Evolutionary conservation across 92 coral and sea anemone genomes (phyloP), one percentile per base, ranked within the genome.

Genomic region (Zoanthus solanderi): DNA sequence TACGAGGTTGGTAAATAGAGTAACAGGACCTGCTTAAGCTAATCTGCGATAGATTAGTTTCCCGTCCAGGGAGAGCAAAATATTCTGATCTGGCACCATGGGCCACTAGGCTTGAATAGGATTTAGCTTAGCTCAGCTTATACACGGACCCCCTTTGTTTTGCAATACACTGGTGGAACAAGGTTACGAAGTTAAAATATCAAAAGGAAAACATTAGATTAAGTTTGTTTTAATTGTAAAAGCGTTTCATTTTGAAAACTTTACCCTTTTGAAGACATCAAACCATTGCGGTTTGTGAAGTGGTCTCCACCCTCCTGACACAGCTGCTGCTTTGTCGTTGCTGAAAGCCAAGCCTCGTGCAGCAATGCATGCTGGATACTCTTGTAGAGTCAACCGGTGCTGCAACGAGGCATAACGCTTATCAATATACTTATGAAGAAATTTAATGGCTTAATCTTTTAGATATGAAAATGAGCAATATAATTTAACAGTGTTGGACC

Each of bases 261-360:
- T 63, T 85, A 95, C 98, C 93, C 78, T 91, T 87, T 86, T 97
- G 42, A 79, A 95, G 60, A 97, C 94, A 14, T 95, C 94, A 87
- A 90, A 97, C 99, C 97, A 97, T 71, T 97, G 96, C 42, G 99
- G 99, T 86, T 97, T 97, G 81, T 97, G 99, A 17, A 97, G 87
- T 7, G 99, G 98, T 56, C 98, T 88, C 99, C 98, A 95, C 60
- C 98, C 98, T 79, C 98, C 92, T 42, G 96, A 63, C 17, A 57
- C 71, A 65, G 93, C 3, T 16, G 90, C 47, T 75, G 81, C 69
- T 72, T 75, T 85, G 56, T 84, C 85, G 57, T 92, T 94, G 78
- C 89, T 77, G 83, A 92, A 95, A 90, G 96, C 93, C 77, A 97
- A 69, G 9, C 99, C 99, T 82, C 99, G 85, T 78, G 95, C 92